Evolutionary conservation across 2,888 invertebrate genomes (phyloP), one percentile per base, ranked within the genome.

Genomic region (Leptinotarsa haldemani): DNA sequence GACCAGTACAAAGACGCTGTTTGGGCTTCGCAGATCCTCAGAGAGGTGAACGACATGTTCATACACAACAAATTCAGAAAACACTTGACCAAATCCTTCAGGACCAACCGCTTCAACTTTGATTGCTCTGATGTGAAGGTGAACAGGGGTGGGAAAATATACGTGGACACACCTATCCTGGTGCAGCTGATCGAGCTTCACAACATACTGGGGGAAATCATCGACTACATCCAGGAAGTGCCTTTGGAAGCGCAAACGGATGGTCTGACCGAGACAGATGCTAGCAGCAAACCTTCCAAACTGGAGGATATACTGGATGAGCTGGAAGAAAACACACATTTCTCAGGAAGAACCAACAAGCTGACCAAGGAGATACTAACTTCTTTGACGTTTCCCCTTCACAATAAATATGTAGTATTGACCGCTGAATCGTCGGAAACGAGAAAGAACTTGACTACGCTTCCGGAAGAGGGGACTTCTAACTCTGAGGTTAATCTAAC

Each of bases 121-220:
- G 78, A 78, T 22, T 73, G 64, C 22, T 66, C 76, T 56, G 70
- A 77, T 40, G 61, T 78, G n/a, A 75, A 74, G 50, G 70, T 76
- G 1, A 79, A 79, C 69, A 67, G 75, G 69, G 66, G 61, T 12
- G 79, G 79, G 1, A 73, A 74, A 52, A 77, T 82, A 68, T 78
- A 72, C 50, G 75, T 82, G 16, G 79, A 80, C 56, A 79, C 80
- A 4, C 52, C 76, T 25, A 73, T 80, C 65, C 73, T 82, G 56
- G 56, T 80, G 30, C 77, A 80, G 47, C 71, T 82, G 25, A 77
- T 82, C 16, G 81, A 81, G 56, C 69, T 82, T 12, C 77, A 81
- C 61, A 77, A 78, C 47, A 50, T 75, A 22, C 53, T 82, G 18
- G 79, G 79, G 48, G 71, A 77, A 48, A 73, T 80, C n/a, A 79